Base-by-base conservation (phyloP, 2,113 vertebrate species). In the Sisor rabdophorus region DNA sequence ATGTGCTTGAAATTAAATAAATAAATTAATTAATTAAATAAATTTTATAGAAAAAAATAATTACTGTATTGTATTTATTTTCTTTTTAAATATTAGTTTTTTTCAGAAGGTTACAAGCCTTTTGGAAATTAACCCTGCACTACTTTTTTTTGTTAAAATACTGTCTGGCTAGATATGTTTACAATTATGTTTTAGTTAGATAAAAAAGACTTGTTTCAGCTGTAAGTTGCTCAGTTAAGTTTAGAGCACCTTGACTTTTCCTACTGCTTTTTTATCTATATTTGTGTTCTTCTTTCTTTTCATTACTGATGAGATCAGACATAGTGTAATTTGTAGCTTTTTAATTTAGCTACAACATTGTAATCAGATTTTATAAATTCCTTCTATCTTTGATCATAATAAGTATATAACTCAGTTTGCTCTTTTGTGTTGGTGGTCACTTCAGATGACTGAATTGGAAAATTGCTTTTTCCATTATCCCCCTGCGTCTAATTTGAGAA, bases 371-470 rank as follows among this genome's bases (percentile, higher is more conserved):
- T 40, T 67, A 32, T 11, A n/a, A 22, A 55, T 54, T 52, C 20
- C 53, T 4, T 75, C 20, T 44, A 24, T 44, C 24, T 55, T 10
- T 54, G 26, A 4, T 52, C 2, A 2, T 50, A 12, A 16, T 36
- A 61, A 52, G 17, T 50, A 48, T 19, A 32, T 32, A 30, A 36
- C 9, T 53, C 47, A 53, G 20, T 24, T 20, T 54, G 28, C 55
- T 53, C 44, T 48, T 50, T 74, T 75, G 63, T 40, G 59, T 40
- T 59, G 32, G n/a, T 65, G 50, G 48, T 75, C n/a, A 48, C 24
- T 75, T 52, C 73, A 75, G 20, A n/a, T 74, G 72, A 61, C 28
- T 55, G 61, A 65, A 65, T 36, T 17, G 63, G 54, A 60, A 77
- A 56, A 77, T 70, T 60, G 44, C 55, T 71, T 59, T 60, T 70